Percentiles rank a stretch among this genome's conserved stretches.
Evolutionary conservation across 2,797 vertebrate genomes (phyloP).

Genomic region (Fratercula arctica): DNA sequence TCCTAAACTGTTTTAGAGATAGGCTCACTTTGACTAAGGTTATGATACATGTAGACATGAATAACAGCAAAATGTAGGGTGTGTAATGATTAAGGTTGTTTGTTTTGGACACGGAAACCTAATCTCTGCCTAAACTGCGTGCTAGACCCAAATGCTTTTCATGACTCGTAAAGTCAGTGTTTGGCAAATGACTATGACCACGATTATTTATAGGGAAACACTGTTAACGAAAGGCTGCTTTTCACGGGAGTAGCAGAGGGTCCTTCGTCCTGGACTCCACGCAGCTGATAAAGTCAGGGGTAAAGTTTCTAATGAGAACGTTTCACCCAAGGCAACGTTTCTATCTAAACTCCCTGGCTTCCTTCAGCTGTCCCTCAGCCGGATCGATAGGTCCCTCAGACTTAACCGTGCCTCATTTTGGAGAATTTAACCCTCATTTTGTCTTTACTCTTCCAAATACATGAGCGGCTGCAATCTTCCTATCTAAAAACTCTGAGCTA

Average conservation of each 20-base stretch:
- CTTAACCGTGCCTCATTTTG: not conserved
- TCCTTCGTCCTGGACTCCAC: not conserved
- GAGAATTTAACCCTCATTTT: not conserved
- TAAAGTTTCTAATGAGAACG: not conserved
- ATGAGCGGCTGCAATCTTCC: not conserved
- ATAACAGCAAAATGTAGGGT: not conserved
- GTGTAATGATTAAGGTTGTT: not conserved
- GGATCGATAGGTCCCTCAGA: not conserved
- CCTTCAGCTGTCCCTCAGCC: not conserved
- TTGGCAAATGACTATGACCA: not conserved
- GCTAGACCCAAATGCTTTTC: not conserved
- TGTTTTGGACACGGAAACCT: not conserved
- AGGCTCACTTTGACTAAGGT: not conserved
- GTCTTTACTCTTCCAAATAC: not conserved
- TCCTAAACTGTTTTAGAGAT: conserved; percentile 6
- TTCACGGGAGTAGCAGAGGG: not conserved
- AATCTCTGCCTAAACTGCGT: not conserved
- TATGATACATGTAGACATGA: not conserved
- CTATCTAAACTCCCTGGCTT: not conserved
- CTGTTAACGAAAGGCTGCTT: not conserved
- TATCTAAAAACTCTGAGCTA: not conserved
- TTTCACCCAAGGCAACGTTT: not conserved
- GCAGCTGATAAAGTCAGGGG: not conserved
- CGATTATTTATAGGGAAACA: not conserved
- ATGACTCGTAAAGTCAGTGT: not conserved